Evolutionary conservation across 2,113 vertebrate species (phyloP), one percentile per base, ranked within the genome.

Genomic region (Cyprinodon brontotheroides): DNA sequence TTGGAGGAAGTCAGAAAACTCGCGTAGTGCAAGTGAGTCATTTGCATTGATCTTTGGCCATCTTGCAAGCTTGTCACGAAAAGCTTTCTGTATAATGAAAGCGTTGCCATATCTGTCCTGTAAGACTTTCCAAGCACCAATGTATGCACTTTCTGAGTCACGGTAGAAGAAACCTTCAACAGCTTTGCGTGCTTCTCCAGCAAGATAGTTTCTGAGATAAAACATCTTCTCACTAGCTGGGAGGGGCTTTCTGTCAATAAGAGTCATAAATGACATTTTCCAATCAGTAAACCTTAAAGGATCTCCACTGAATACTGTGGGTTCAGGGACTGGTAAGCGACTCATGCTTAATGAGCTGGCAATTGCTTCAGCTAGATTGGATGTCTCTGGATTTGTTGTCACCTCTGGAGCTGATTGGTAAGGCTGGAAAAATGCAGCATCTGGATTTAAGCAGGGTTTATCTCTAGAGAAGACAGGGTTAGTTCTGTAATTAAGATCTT

Each of bases 351-450:
- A 69, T 20, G 67, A 69, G 48, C 67, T 68, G 4, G 36, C 15
- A 3, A 68, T 68, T 4, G 36, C 67, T 53, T 68, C 14, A 1
- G 67, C 67, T 53, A 87, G 8, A 41, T 65, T 82, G 15, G 47
- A 47, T 15, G 70, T 12, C 47, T 80, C 60, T 17, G 81, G 72
- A 3, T 67, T 61, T 3, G 14, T 29, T 69, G 53, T 40, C 12
- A n/a, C 11, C 20, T 77, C 29, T 12, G 45, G 43, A 45, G 20
- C 4, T 62, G 63, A 14, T 50, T 74, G 78, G 8, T 39, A 78
- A 72, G 81, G 68, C 11, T 73, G 75, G 78, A 86, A 84, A 29
- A 45, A 41, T 14, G 29, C 37, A 37, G 60, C 78, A 3, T 80
- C 11, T 70, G 72, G 77, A 71, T 80, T 74, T 2, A 77, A 13